Percentiles rank a stretch among this genome's conserved stretches.
Conservation (phyloP, 2,888 invertebrate species). For the Globia sparganii region DNA sequence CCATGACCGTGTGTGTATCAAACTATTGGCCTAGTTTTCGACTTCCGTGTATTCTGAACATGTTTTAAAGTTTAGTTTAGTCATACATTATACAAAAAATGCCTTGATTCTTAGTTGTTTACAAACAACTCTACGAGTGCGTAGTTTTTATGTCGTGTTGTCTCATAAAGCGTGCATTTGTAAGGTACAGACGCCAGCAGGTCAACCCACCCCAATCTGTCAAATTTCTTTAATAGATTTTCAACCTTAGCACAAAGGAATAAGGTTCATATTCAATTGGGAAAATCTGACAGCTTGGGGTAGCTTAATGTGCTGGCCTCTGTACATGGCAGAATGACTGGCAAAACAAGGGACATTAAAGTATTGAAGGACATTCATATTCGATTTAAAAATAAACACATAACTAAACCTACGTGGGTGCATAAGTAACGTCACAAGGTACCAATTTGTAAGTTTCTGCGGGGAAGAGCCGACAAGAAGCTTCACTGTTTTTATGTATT, state of each 20-base stretch:
- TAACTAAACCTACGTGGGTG: not conserved
- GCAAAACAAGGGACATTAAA: not conserved
- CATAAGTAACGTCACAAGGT: not conserved
- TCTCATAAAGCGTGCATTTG: conserved; percentile 15
- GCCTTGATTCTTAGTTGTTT: conserved; percentile 24
- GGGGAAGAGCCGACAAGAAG: not conserved
- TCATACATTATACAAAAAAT: conserved; percentile 22
- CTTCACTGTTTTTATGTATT: not conserved
- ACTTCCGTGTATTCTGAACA: conserved; percentile 42
- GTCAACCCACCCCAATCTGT: too few species aligned
- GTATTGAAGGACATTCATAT: not conserved
- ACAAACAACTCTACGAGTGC: conserved; percentile 33
- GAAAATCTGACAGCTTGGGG: too few species aligned
- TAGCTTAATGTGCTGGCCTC: too few species aligned
- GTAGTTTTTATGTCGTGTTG: conserved; percentile 10
- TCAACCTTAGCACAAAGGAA: too few species aligned
- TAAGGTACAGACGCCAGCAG: too few species aligned
- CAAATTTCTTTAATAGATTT: too few species aligned
- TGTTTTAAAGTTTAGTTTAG: conserved; percentile 31
- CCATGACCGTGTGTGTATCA: conserved; percentile 11
- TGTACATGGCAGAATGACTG: too few species aligned
- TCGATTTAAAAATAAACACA: not conserved
- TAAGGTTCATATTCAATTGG: too few species aligned
- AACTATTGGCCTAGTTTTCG: conserved; percentile 45
- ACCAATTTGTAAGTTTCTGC: not conserved